Conservation (phyloP, 2,888 invertebrate species). For the Synergus japonicus region DNA sequence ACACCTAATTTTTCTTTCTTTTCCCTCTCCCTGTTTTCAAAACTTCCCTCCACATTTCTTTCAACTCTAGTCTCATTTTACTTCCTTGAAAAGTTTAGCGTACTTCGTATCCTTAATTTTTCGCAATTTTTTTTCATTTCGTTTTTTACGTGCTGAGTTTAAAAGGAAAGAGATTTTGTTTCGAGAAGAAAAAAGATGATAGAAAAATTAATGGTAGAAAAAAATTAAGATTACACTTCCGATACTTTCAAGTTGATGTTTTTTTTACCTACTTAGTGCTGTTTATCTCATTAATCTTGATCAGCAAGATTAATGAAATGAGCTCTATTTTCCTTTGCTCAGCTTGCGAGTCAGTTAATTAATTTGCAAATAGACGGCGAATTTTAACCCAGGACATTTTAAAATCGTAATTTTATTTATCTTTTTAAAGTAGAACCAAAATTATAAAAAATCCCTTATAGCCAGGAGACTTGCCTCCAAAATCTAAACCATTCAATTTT, state of each 20-base stretch:
- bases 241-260: background rate
- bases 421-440: background rate
- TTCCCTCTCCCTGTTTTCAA: background rate
- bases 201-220: background rate
- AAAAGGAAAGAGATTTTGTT: background rate
- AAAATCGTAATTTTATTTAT: background rate
- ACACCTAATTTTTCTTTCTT: slow-evolving; percentile 26
- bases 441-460: background rate
- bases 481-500: background rate
- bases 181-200: background rate
- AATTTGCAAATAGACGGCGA: background rate
- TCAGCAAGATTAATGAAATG: background rate
- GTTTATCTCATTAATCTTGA: slow-evolving; percentile 9
- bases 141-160: background rate
- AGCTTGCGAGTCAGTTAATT: background rate
- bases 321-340: no score
- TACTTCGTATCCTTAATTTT: no score
- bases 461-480: background rate
- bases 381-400: background rate
- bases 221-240: background rate
- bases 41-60: background rate
- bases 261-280: background rate
- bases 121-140: background rate
- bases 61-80: background rate
- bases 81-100: no score